Base-by-base conservation (phyloP, 2,797 vertebrate species). In the Bovichtus variegatus region DNA sequence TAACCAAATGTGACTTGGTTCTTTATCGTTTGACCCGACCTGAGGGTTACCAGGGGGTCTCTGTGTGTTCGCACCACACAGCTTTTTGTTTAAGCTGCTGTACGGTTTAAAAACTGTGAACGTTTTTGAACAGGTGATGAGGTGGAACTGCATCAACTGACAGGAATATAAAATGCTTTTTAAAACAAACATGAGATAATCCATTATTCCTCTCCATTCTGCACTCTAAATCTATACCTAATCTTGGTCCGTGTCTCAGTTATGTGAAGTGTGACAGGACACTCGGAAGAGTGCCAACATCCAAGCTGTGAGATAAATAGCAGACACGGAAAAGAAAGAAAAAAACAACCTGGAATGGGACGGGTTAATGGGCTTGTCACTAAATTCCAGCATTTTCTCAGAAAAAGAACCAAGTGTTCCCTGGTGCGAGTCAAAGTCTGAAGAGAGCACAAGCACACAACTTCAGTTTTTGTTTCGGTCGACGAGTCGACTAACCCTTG, bases 381-480 rank as follows among this genome's bases (percentile, higher is more conserved):
- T 16, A n/a, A 44, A 69, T 72, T 73, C 74, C 67, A 13, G 43
- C n/a, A 16, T 59, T 60, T 83, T 77, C 50, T 63, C 13, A 23
- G 54, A 53, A 74, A 53, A 11, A 2, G 4, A 73, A 74, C 23
- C 84, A 71, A 63, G 51, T 80, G 80, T 80, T 9, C n/a, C n/a
- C n/a, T n/a, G n/a, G n/a, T n/a, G n/a, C n/a, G n/a, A n/a, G n/a
- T n/a, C n/a, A n/a, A n/a, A n/a, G n/a, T n/a, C n/a, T n/a, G n/a
- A n/a, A n/a, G n/a, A n/a, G n/a, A n/a, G n/a, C n/a, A n/a, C 44
- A 76, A 60, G 47, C 27, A 53, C 5, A 12, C 51, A 46, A 38
- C 38, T 66, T 27, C 66, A n/a, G n/a, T n/a, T n/a, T n/a, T n/a
- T n/a, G n/a, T n/a, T n/a, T n/a, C n/a, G n/a, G n/a, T n/a, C n/a